Percentiles rank a stretch among this genome's conserved stretches.
Evolutionary conservation across 2,113 vertebrate species (phyloP).

Genomic region (Setophaga coronata): DNA sequence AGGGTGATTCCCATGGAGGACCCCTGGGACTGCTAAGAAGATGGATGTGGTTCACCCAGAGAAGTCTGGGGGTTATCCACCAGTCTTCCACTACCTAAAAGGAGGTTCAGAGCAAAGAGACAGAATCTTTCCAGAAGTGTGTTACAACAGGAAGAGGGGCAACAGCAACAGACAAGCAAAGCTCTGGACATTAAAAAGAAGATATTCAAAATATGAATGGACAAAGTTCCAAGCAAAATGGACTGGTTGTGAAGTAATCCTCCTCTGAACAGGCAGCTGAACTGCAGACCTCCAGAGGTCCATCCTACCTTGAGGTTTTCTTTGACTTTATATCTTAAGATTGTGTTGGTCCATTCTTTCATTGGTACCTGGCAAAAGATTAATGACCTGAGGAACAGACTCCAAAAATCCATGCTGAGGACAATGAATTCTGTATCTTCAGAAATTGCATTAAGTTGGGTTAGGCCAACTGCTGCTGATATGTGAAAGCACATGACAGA

Average conservation of each 20-base stretch:
- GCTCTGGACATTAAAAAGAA: neutral
- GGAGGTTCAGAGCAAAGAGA: neutral
- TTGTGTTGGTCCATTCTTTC: neutral
- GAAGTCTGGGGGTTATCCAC: neutral
- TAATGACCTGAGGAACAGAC: neutral
- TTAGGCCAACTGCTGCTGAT: neutral
- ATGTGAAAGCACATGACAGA: neutral
- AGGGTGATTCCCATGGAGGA: neutral
- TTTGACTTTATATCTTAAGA: neutral
- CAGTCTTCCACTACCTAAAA: neutral
- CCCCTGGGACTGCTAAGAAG: neutral
- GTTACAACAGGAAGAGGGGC: accelerated
- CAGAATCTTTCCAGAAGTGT: neutral
- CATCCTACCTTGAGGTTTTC: neutral
- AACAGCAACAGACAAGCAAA: neutral
- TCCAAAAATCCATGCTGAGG: neutral
- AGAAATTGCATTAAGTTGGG: neutral
- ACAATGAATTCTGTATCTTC: neutral
- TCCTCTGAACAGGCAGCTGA: neutral
- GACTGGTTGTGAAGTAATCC: neutral
- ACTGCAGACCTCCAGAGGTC: neutral
- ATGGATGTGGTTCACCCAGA: neutral
- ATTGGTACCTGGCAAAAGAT: neutral
- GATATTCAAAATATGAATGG: neutral
- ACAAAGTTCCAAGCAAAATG: neutral